A percentile compares a stretch with the other conserved stretches of the same genome.
Conservation (phyloP, 2,888 invertebrate species). For the Cephus nigrinus region DNA sequence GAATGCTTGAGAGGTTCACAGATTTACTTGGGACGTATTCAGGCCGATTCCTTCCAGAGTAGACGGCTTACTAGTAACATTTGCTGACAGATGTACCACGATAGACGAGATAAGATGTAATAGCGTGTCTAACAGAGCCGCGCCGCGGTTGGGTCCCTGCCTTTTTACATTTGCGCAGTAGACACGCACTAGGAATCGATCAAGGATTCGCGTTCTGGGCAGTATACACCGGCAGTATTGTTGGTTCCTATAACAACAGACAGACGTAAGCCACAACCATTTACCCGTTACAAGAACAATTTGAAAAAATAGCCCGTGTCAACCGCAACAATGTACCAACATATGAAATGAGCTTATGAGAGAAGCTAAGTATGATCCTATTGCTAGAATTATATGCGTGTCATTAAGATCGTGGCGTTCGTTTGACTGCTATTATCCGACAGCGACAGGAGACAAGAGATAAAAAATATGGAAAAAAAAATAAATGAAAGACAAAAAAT, state of each 20-base stretch:
- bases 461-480: constrained; percentile 3
- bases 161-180: constrained; percentile 12
- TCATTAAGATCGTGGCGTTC: background rate
- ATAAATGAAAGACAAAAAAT: constrained; percentile 11
- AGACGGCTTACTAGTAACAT: background rate
- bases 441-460: background rate
- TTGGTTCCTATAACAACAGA: constrained; percentile 22
- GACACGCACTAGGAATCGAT: constrained; percentile 24
- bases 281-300: background rate
- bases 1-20: background rate
- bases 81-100: background rate
- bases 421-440: background rate
- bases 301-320: background rate
- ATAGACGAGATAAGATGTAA: background rate
- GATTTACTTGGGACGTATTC: background rate
- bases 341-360: background rate
- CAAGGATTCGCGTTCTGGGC: constrained; percentile 19
- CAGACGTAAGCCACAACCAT: constrained; percentile 16
- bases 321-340: background rate
- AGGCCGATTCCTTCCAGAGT: background rate
- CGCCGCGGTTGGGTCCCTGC: constrained; percentile 24
- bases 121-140: constrained; percentile 9
- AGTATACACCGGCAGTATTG: constrained; percentile 19
- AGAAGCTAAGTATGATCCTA: background rate
- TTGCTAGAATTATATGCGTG: background rate